These are phyloP conservation scores for Agrilus biguttatus DNA, from an alignment of 2,888 invertebrate genomes.

Conservation along the genomic window DNA sequence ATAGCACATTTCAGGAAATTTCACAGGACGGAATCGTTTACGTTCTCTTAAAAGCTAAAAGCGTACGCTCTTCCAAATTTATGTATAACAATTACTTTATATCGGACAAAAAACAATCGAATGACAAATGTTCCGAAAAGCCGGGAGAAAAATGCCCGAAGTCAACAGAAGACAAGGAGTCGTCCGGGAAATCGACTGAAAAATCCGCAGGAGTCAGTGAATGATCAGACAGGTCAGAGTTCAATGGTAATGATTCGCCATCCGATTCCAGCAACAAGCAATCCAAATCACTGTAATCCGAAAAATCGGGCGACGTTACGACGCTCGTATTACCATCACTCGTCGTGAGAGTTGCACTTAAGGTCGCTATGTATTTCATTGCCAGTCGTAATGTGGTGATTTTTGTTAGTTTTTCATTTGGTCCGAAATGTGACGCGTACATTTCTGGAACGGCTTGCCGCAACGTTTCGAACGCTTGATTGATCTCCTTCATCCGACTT, in stretches of 20 bases:
- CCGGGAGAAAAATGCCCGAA: constrained; percentile 26
- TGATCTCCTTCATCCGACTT: constrained; percentile 52
- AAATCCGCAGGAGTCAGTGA: constrained; percentile 28
- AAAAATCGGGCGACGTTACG: constrained; percentile 16
- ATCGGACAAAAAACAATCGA: constrained; percentile 25
- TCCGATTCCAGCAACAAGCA: constrained; percentile 18
- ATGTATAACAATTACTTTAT: constrained; percentile 16
- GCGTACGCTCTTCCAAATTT: no score
- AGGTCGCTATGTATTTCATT: constrained; percentile 48
- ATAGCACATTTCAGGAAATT: neutral
- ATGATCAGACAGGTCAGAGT: constrained; percentile 27
- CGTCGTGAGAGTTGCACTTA: constrained; percentile 24
- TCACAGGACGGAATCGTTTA: neutral
- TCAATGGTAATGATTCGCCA: constrained; percentile 26
- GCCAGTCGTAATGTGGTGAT: constrained; percentile 51
- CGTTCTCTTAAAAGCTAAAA: no score
- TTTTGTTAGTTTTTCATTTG: constrained; percentile 47
- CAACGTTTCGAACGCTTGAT: constrained; percentile 49
- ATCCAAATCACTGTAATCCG: constrained; percentile 24
- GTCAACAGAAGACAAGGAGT: constrained; percentile 25
- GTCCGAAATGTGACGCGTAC: constrained; percentile 18
- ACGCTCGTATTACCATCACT: constrained; percentile 7
- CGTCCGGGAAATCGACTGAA: constrained; percentile 24
- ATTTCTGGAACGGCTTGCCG: constrained; percentile 41
- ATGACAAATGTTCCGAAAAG: constrained; percentile 24